Conservation (phyloP, 2,113 vertebrate species). For the Atractosteus spatula region DNA sequence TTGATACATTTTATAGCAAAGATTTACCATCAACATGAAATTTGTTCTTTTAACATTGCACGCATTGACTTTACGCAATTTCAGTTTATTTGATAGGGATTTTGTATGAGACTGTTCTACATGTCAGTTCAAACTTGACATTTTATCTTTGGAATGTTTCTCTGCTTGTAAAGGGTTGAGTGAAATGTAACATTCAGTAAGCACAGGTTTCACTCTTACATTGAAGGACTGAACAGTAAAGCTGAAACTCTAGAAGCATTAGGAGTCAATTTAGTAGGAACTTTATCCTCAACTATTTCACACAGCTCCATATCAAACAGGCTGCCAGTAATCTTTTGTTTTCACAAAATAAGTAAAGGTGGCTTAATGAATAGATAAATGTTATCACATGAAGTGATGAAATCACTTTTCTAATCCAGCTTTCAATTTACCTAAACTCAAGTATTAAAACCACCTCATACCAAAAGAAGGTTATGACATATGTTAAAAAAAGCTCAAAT, state of each 20-base stretch:
- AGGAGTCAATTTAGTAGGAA: not conserved
- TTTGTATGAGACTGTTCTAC: no score
- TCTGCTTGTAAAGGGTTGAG: no score
- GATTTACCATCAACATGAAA: no score
- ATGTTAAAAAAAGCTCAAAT: no score
- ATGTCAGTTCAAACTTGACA: no score
- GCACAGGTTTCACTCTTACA: not conserved
- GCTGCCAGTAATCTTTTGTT: not conserved
- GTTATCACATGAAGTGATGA: not conserved
- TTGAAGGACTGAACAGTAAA: not conserved
- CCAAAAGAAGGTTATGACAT: no score
- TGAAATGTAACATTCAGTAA: no score
- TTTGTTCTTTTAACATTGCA: no score
- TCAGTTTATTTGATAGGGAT: no score
- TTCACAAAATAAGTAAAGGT: not conserved
- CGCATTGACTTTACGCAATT: no score
- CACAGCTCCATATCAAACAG: not conserved
- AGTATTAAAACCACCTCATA: not conserved
- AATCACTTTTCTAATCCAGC: not conserved
- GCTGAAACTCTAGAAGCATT: not conserved
- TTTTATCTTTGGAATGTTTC: no score
- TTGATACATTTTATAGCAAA: no score
- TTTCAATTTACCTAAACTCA: not conserved
- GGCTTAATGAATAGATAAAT: not conserved
- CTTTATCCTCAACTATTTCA: not conserved